These are phyloP conservation scores for Lineus longissimus DNA, from an alignment of 1,140 invertebrate species.

Conservation along the genomic window DNA sequence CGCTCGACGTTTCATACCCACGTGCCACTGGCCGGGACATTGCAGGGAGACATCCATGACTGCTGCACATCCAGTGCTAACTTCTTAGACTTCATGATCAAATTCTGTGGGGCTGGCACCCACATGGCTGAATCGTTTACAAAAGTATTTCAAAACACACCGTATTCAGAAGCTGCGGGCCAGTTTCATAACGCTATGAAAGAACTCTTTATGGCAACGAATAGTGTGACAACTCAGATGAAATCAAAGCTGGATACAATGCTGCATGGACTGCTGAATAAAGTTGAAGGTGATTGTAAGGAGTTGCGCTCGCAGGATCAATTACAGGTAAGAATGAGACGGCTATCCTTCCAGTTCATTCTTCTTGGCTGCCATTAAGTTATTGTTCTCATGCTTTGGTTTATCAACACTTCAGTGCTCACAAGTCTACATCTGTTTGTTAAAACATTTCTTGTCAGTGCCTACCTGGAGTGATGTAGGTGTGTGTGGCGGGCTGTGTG, in stretches of 20 bases:
- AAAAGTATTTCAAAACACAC: background rate
- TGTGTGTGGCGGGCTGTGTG: too few relatives aligned
- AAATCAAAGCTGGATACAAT: background rate
- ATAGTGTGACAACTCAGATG: background rate
- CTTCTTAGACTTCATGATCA: background rate
- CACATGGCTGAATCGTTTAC: slow-evolving; percentile 4
- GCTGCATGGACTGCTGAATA: background rate
- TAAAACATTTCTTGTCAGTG: background rate
- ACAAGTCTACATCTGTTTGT: background rate
- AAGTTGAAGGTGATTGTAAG: background rate
- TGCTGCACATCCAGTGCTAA: background rate
- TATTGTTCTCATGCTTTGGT: background rate
- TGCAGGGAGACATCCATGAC: background rate
- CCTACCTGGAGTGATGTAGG: background rate
- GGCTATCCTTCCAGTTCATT: too few relatives aligned
- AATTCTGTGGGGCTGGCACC: slow-evolving; percentile 2
- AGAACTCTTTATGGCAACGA: background rate
- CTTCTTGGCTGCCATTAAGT: too few relatives aligned
- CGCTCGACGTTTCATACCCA: background rate
- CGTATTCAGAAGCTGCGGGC: background rate
- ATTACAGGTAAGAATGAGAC: background rate
- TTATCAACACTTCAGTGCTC: background rate
- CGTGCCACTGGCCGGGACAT: background rate
- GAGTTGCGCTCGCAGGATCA: background rate
- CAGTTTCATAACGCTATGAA: slow-evolving; percentile 4